Percentiles rank a stretch among this genome's conserved stretches.
Evolutionary conservation across 53 echinoderm and acorn worm genomes (phyloP).

Genomic region (Apostichopus leukothele): DNA sequence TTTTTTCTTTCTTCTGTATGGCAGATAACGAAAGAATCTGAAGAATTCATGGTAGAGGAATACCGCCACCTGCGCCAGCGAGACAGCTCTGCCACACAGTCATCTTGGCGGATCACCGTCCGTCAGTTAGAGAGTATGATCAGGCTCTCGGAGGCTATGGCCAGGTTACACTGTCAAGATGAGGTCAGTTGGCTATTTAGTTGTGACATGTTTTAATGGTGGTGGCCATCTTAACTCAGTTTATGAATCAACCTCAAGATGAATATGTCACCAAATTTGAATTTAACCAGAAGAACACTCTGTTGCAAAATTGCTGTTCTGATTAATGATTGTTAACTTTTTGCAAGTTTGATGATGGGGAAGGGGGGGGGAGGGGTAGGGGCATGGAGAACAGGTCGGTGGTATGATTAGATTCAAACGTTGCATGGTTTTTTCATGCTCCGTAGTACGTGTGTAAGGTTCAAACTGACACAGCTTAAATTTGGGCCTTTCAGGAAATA

Average conservation of each 20-base stretch:
- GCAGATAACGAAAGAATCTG: conserved; percentile 98
- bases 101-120: conserved; percentile 96
- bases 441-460: no score
- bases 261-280: background rate
- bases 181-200: conserved; percentile 59
- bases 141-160: conserved; percentile 93
- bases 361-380: no score
- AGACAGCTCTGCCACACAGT: conserved; percentile 76
- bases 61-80: conserved; percentile 91
- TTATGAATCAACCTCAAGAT: conserved; percentile 18
- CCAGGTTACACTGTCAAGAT: conserved; percentile 94
- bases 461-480: no score
- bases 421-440: no score
- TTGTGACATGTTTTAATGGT: no score
- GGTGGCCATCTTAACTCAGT: background rate
- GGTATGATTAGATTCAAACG: no score
- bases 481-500: no score
- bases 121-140: conserved; percentile 99
- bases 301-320: no score
- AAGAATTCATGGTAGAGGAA: conserved; percentile 99
- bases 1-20: no score
- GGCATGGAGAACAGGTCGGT: no score
- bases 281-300: background rate
- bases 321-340: no score
- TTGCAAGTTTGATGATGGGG: no score